phyloP scores from a whole-genome alignment of 1,140 invertebrate genomes.

The Calliphora vicina region DNA sequence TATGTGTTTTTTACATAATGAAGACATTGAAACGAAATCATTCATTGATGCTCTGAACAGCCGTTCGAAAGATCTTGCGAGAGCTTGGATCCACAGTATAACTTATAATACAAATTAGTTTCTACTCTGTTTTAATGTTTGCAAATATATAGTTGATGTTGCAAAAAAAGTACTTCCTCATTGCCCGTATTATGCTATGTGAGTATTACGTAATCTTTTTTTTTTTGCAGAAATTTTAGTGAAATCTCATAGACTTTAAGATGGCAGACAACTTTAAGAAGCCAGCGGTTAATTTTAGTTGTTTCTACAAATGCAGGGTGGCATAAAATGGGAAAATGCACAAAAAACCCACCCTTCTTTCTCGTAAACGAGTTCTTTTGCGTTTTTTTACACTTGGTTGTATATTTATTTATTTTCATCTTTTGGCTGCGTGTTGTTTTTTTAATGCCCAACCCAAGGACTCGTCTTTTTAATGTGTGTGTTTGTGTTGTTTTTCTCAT shows the following conservation, averaged over 20 bases:
- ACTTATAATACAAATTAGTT: too few relatives aligned
- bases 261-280: not conserved
- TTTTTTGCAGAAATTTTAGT: not conserved
- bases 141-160: not conserved
- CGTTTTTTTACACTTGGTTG: not conserved
- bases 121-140: too few relatives aligned
- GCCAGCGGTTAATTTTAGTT: not conserved
- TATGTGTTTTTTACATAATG: too few relatives aligned
- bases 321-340: not conserved
- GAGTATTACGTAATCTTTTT: not conserved
- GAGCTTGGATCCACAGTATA: too few relatives aligned
- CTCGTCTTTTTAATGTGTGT: constrained; percentile 20
- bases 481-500: not conserved
- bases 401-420: not conserved
- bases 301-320: not conserved
- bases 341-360: not conserved
- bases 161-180: not conserved
- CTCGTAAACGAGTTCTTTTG: not conserved
- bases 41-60: too few relatives aligned
- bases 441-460: not conserved
- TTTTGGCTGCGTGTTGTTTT: not conserved
- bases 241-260: not conserved
- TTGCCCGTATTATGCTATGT: not conserved
- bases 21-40: too few relatives aligned
- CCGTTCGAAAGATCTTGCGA: too few relatives aligned